A percentile compares a stretch with the other conserved stretches of the same genome.
Evolutionary conservation across 2,888 invertebrate species (phyloP).

Genomic region (Blomia tropicalis): DNA sequence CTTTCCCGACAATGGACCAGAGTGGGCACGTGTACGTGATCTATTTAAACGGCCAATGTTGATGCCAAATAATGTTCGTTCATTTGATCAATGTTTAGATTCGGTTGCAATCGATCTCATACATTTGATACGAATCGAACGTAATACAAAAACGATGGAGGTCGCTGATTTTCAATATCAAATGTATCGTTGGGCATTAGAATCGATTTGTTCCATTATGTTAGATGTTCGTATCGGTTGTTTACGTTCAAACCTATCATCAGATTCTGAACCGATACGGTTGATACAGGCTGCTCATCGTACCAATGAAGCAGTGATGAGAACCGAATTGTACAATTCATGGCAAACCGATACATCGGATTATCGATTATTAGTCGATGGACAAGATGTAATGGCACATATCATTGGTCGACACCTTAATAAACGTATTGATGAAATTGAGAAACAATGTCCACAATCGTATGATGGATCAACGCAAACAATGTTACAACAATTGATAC

Average conservation of each 20-base stretch:
- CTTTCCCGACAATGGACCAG: conserved; percentile 65
- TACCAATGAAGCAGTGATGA: conserved; percentile 53
- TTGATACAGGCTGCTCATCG: conserved; percentile 54
- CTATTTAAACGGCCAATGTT: conserved; percentile 63
- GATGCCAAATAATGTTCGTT: conserved; percentile 51
- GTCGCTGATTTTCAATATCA: conserved; percentile 49
- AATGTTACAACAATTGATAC: conserved; percentile 51
- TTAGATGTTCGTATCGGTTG: conserved; percentile 54
- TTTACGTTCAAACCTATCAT: conserved; percentile 44
- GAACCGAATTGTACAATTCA: conserved; percentile 50
- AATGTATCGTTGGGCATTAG: conserved; percentile 55
- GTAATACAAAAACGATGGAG: conserved; percentile 31
- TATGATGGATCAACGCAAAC: background rate
- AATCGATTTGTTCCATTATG: conserved; percentile 51
- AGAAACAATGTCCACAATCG: background rate
- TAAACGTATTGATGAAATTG: background rate
- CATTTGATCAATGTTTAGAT: conserved; percentile 50
- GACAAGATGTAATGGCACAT: conserved; percentile 28
- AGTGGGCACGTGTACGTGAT: conserved; percentile 63
- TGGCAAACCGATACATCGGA: conserved; percentile 51
- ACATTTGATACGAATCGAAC: conserved; percentile 33
- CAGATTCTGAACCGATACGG: conserved; percentile 48
- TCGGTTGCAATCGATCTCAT: conserved; percentile 50
- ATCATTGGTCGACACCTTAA: conserved; percentile 26
- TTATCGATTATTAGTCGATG: conserved; percentile 27